Evolutionary conservation across 2,888 invertebrate species (phyloP).

Genomic region (Cataglyphis altisquamis): DNA sequence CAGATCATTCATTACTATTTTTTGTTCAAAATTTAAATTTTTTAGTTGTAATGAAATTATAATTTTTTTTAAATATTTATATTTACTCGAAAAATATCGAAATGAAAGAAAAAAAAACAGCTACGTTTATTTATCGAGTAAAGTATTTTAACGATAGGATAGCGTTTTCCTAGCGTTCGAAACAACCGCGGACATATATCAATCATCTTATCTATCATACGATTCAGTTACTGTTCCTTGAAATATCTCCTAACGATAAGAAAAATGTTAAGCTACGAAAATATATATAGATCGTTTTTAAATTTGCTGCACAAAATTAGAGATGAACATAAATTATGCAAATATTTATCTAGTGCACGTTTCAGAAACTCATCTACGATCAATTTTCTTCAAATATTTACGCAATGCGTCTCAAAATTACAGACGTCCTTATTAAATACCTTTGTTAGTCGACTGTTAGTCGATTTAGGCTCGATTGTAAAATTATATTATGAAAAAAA

Average conservation of each 20-base stretch:
- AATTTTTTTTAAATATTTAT: not conserved
- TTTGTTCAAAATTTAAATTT: not conserved
- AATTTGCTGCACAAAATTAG: not conserved
- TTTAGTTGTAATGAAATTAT: not conserved
- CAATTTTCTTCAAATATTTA: not conserved
- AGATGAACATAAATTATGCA: not conserved
- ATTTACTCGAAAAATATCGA: not conserved
- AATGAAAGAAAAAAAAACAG: not conserved
- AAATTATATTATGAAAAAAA: not conserved
- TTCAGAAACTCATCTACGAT: not conserved
- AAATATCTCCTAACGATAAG: not conserved
- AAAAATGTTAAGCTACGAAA: not conserved
- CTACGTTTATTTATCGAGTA: not conserved
- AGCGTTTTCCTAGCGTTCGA: not conserved
- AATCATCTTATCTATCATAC: not conserved
- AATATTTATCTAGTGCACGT: not conserved
- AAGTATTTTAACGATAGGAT: not conserved
- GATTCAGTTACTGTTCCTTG: not conserved
- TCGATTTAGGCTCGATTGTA: slow-evolving; percentile 5
- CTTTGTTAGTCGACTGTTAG: not conserved
- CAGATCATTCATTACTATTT: not conserved
- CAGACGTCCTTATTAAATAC: slow-evolving; percentile 6
- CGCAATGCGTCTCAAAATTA: not conserved
- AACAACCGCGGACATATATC: not conserved
- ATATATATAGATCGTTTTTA: not conserved